Base-by-base conservation (phyloP, 2,888 invertebrate genomes). In the Gastracanthus pulcherrimus region DNA sequence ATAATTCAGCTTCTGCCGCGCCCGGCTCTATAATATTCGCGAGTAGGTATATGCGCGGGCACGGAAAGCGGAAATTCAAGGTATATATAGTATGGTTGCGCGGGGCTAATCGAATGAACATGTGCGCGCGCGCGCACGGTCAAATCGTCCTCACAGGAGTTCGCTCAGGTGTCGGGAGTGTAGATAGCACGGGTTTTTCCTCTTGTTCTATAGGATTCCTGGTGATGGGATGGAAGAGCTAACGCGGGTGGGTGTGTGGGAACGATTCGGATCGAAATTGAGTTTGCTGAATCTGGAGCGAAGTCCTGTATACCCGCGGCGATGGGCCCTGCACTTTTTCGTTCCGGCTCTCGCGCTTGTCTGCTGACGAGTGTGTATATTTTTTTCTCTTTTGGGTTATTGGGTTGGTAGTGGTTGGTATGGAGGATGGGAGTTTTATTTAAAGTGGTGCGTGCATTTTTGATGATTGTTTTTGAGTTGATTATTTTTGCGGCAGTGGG, bases 241-340 rank as follows among this genome's bases (percentile, higher is more conserved):
- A n/a, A n/a, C n/a, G n/a, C n/a, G n/a, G n/a, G n/a, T n/a, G n/a
- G n/a, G n/a, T n/a, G n/a, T n/a, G n/a, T n/a, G n/a, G n/a, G n/a
- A n/a, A n/a, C n/a, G n/a, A n/a, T n/a, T n/a, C 29, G 29, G 31
- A 58, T 29, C 13, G 60, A 16, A 60, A 60, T 60, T 31, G n/a
- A 60, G 60, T 60, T 60, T 60, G 60, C 58, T 26, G 58, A 58
- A 58, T 58, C 58, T 29, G 26, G 11, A 26, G 26, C 55, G n/a
- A 55, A 19, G 13, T 23, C 13, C 19, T 19, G 9, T 58, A 11
- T n/a, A n/a, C n/a, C n/a, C n/a, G n/a, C n/a, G n/a, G n/a, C n/a
- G n/a, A n/a, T n/a, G n/a, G n/a, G n/a, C n/a, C n/a, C n/a, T n/a
- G n/a, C n/a, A n/a, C n/a, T n/a, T n/a, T n/a, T n/a, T n/a, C n/a